These are phyloP conservation scores for Apostichopus parvimensis DNA, from an alignment of 35 echinoderm and acorn worm species.

Conservation along the genomic window DNA sequence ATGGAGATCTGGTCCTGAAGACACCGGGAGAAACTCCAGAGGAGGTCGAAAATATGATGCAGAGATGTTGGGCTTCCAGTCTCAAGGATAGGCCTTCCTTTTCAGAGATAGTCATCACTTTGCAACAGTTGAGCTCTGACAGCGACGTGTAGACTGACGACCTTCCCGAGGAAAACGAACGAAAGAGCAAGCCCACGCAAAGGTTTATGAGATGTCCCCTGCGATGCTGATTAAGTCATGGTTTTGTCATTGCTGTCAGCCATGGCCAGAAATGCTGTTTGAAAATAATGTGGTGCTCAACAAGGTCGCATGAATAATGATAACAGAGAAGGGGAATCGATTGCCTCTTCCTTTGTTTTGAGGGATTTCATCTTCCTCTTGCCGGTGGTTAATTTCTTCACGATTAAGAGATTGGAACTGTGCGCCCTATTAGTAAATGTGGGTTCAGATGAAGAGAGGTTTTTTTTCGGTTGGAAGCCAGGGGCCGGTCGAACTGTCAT, in stretches of 20 bases:
- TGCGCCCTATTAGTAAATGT: too few relatives aligned
- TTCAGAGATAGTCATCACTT: conserved; percentile 68
- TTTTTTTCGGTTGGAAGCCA: too few relatives aligned
- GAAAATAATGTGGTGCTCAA: too few relatives aligned
- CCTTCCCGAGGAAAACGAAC: neutral
- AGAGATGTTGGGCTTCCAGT: conserved; percentile 84
- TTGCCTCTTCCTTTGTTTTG: too few relatives aligned
- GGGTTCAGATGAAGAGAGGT: too few relatives aligned
- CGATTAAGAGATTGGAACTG: too few relatives aligned
- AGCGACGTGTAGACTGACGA: conserved; percentile 59
- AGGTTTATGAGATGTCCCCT: neutral
- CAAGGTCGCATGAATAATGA: too few relatives aligned
- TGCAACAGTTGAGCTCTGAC: conserved; percentile 72
- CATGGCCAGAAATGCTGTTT: too few relatives aligned
- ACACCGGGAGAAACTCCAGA: conserved; percentile 78
- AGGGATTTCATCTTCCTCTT: too few relatives aligned
- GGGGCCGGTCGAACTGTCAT: too few relatives aligned
- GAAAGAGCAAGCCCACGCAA: neutral
- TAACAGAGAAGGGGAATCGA: too few relatives aligned
- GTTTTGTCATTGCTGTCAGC: neutral
- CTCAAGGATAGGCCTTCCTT: conserved; percentile 84
- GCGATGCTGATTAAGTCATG: conserved; percentile 40
- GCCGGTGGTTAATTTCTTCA: too few relatives aligned
- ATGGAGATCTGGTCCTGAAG: conserved; percentile 71
- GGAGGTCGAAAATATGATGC: conserved; percentile 80